Base-by-base conservation (phyloP, 2,888 invertebrate species). In the Zaprionus bogoriensis region DNA sequence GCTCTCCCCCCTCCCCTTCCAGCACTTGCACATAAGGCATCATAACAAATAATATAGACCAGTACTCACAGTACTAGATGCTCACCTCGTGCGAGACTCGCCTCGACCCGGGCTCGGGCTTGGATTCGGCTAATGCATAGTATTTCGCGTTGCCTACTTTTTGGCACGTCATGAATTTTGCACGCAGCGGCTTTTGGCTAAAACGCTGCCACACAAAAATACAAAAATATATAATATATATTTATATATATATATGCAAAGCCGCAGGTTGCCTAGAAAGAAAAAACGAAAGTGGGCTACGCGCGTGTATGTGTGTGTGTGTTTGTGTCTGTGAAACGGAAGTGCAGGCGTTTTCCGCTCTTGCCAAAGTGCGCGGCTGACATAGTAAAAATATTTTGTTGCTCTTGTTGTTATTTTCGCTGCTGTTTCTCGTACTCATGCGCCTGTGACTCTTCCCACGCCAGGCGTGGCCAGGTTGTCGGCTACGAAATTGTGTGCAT, bases 281-380 rank as follows among this genome's bases (percentile, higher is more conserved):
- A 59, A 55, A 38, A 51, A 22, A 7, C 7, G 36, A 19, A 47
- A 2, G 7, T 46, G 39, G 20, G 28, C n/a, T n/a, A n/a, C n/a
- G n/a, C n/a, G n/a, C n/a, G n/a, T n/a, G n/a, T n/a, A n/a, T n/a
- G n/a, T n/a, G n/a, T n/a, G n/a, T n/a, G n/a, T n/a, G n/a, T 39
- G 46, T 66, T 50, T 74, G 71, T 73, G 70, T 63, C 60, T 48
- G 42, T 44, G 61, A 55, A 82, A 48, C 82, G 82, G 85, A 79
- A 82, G 85, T 80, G 82, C 85, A 82, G 82, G 85, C 85, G 82
- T 85, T 82, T 82, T 85, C 77, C 82, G 68, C 61, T 79, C 67
- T 82, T 68, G 57, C 70, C 65, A 67, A 80, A 80, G 76, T 68
- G 73, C 76, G 55, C 75, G 60, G 66, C 70, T 70, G 69, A 73